These are phyloP conservation scores for Mus spretus DNA, from an alignment of 2,797 vertebrate genomes.

Conservation along the genomic window DNA sequence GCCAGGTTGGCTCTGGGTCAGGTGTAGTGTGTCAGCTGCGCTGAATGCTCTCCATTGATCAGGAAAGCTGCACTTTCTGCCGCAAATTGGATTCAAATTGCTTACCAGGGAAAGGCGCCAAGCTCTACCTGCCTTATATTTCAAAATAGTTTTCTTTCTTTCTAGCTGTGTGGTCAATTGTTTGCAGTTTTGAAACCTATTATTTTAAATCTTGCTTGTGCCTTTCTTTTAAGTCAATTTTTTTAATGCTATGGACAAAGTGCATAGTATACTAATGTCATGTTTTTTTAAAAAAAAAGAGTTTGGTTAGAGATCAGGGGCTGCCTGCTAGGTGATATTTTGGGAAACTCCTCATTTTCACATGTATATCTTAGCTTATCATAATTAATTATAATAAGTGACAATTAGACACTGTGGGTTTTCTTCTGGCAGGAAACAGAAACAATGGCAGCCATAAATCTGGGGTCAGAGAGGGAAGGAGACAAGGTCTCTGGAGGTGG, in stretches of 20 bases:
- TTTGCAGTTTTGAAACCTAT: constrained; percentile 63
- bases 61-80: constrained; percentile 87
- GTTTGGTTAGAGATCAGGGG: neutral
- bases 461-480: neutral
- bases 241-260: neutral
- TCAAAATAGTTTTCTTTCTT: constrained; percentile 82
- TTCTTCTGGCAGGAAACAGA: neutral
- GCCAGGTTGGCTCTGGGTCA: constrained; percentile 92
- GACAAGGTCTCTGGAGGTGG: neutral
- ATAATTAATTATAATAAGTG: constrained; percentile 2
- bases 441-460: neutral
- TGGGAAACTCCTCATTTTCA: constrained; percentile 24
- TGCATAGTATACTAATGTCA: neutral
- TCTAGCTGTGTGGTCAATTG: constrained; percentile 62
- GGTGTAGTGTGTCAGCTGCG: constrained; percentile 92
- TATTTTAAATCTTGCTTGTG: constrained; percentile 22
- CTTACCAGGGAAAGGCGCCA: constrained; percentile 84
- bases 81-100: constrained; percentile 91
- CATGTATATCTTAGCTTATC: neutral
- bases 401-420: neutral
- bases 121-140: constrained; percentile 88
- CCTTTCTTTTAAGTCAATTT: neutral
- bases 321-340: neutral
- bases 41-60: constrained; percentile 95
- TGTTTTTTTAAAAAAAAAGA: constrained; percentile 49